Base-by-base conservation (phyloP, 2,888 invertebrate species). In the Mechanitis mazaeus region DNA sequence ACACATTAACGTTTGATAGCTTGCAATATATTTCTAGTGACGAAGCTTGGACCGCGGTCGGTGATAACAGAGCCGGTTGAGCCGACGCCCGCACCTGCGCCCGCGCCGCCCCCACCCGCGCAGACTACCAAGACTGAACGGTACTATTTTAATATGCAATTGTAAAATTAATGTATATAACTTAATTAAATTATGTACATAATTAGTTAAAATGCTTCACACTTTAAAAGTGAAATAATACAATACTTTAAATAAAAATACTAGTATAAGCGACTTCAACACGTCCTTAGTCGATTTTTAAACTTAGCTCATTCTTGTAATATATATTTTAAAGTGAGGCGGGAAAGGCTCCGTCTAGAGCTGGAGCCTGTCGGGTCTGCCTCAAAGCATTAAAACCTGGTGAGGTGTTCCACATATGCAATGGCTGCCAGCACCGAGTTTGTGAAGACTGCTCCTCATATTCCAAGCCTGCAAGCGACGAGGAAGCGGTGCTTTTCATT, bases 401-500 rank as follows among this genome's bases (percentile, higher is more conserved):
- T 65, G 97, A 97, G 82, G 95, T 95, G 81, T 96, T 94, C 83
- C 94, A 95, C 82, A 95, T 94, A 58, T 97, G 97, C 87, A 94
- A 94, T 76, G 97, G 96, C 86, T 97, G 97, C 84, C 94, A 96
- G 76, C 96, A 96, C 78, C 93, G 95, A 71, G 96, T 97, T 58
- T 97, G 97, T 84, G 97, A 97, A 84, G 97, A 97, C 85, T 97
- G 97, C 81, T 96, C 97, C 70, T 96, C 96, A 59, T 97, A 97
- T 83, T 96, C 96, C 71, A 95, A 96, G 75, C 92, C 95, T 62
- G 94, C 95, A 66, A 95, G 95, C 76, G 94, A 95, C 69, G 95
- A 96, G 76, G 95, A 96, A 75, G 93, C 94, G 84, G 95, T 96
- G 79, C 92, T 91, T 66, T 54, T 33, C 33, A 31, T 42, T 42